Base-by-base conservation (phyloP, 1,140 invertebrate genomes). In the Lucilia cuprina region DNA sequence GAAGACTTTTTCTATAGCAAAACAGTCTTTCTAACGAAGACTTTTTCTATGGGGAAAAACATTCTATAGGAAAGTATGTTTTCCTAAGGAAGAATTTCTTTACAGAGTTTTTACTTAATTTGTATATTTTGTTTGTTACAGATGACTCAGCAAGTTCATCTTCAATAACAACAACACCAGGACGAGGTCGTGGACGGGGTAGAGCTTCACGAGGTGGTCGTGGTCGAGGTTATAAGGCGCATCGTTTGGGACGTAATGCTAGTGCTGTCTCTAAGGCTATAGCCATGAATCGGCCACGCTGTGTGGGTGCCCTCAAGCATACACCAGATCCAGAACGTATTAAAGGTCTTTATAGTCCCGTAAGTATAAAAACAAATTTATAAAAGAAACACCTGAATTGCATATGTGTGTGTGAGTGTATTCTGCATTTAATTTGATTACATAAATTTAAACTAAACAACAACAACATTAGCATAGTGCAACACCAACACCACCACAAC, bases 281-380 rank as follows among this genome's bases (percentile, higher is more conserved):
- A 35, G 89, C 89, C 2, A 84, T 88, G 70, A 90, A 84, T 83
- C 85, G 89, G 7, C 89, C 89, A 14, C 87, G 89, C 1, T 90
- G 89, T 83, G 88, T 90, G 3, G 89, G 89, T 30, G 89, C 88
- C 12, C 84, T 90, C 0, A 90, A 90, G 83, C 89, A 90, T 82
- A 88, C 87, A 13, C 89, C 89, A 13, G 89, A 90, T 85, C 89
- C 89, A 19, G 87, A 90, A 49, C 85, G 89, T 12, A 85, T 90
- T 7, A 90, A 90, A 78, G 89, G 88, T 41, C 80, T 90, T 8
- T 90, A 89, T n/a, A 90, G 88, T 86, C 89, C 89, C 87, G 89
- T 90, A 85, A 88, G 89, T 89, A 47, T 47, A 21, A 55, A 55
- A 55, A 55, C 0, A 17, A 55, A 14, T 12, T 4, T 55, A 55